Conservation (phyloP, 2,797 vertebrate species). For the Lophotriccus pileatus region DNA sequence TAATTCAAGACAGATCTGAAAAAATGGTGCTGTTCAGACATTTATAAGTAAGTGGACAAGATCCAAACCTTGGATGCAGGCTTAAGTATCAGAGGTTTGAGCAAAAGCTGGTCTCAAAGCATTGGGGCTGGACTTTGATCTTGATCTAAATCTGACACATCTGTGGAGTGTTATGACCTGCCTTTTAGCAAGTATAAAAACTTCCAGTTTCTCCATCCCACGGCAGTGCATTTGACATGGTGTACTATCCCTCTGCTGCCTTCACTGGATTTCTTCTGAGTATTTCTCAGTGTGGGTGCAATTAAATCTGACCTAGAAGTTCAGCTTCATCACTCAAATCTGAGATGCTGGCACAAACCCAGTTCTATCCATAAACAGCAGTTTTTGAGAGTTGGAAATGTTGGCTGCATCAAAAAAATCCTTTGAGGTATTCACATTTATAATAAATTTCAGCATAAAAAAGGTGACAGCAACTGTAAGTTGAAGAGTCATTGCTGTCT, state of each 20-base stretch:
- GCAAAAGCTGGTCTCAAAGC: not conserved
- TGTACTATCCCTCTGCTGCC: not conserved
- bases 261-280: not conserved
- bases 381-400: constrained; percentile 8
- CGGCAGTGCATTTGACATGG: fast-evolving
- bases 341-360: not conserved
- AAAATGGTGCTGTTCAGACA: not conserved
- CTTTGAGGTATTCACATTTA: constrained; percentile 27
- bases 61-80: not conserved
- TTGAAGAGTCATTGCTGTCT: constrained; percentile 19
- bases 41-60: not conserved
- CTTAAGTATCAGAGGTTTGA: not conserved
- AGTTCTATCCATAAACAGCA: constrained; percentile 10
- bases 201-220: not conserved
- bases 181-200: not conserved
- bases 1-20: not conserved
- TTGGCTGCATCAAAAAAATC: not conserved
- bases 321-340: constrained; percentile 28
- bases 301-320: constrained; percentile 44
- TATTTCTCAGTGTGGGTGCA: not conserved
- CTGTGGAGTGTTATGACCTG: not conserved
- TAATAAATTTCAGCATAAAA: constrained; percentile 22
- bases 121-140: not conserved
- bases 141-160: not conserved
- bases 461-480: constrained; percentile 43